phyloP scores from a whole-genome alignment of 2,888 invertebrate species.

The Eumacrocentrus americanus region DNA sequence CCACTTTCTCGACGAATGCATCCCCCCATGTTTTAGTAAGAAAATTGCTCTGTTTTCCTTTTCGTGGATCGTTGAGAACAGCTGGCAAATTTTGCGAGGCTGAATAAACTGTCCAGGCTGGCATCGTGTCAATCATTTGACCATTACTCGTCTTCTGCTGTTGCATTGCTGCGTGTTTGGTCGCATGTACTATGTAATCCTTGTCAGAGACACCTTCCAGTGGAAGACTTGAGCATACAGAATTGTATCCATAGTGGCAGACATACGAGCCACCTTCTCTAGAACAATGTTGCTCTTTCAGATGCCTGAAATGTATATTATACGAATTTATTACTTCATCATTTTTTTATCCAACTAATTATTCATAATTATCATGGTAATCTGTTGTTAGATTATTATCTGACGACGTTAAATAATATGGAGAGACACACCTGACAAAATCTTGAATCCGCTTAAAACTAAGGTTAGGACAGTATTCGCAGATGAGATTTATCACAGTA shows the following conservation, averaged over 20 bases:
- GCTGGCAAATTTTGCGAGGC: slow-evolving; percentile 95
- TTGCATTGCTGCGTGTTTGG: slow-evolving; percentile 65
- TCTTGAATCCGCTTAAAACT: slow-evolving; percentile 57
- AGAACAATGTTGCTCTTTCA: slow-evolving; percentile 80
- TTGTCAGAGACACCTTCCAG: slow-evolving; percentile 86
- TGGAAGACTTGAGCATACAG: slow-evolving; percentile 85
- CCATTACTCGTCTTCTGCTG: slow-evolving; percentile 64
- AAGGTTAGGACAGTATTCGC: slow-evolving; percentile 58
- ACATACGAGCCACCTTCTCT: slow-evolving; percentile 86
- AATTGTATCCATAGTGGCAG: slow-evolving; percentile 87
- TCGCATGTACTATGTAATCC: slow-evolving; percentile 86
- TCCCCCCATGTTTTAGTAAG: slow-evolving; percentile 99
- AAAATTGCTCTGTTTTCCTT: slow-evolving; percentile 88
- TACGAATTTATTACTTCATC: no score
- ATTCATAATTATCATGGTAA: not conserved
- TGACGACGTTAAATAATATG: not conserved
- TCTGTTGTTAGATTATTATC: not conserved
- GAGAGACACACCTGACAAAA: slow-evolving; percentile 57
- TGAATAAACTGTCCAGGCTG: slow-evolving; percentile 84
- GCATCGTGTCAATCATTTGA: slow-evolving; percentile 48
- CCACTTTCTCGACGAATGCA: slow-evolving; percentile 83
- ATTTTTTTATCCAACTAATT: not conserved
- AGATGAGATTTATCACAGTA: slow-evolving; percentile 45
- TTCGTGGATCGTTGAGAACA: slow-evolving; percentile 92
- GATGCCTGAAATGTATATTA: slow-evolving; percentile 67